Evolutionary conservation across 2,888 invertebrate species (phyloP), one percentile per base, ranked within the genome.

Genomic region (Stenodera caucasica): DNA sequence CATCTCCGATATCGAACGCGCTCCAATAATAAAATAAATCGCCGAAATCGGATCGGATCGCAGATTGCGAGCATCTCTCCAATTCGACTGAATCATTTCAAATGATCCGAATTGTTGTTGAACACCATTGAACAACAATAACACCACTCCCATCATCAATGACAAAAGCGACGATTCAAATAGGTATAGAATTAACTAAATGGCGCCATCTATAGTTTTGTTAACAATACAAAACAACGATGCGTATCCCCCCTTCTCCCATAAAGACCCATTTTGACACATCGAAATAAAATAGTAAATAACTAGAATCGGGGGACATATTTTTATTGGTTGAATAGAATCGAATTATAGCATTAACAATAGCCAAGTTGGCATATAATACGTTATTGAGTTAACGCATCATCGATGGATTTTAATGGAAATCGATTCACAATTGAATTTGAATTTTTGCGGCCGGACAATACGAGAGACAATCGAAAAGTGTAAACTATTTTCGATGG

Each of bases 141-240:
- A 64, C 60, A 55, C 55, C 64, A 55, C n/a, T n/a, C n/a, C n/a
- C n/a, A n/a, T n/a, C n/a, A n/a, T n/a, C n/a, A n/a, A n/a, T n/a
- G n/a, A 61, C 61, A 66, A 66, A 68, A 63, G 66, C 57, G 65
- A 67, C 69, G 63, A 67, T 69, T 67, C 67, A 68, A 69, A 67
- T 68, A 67, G 57, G 64, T 58, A 61, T 62, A 61, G 65, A 57
- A 60, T 61, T 63, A 62, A 64, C 61, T 60, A 63, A 63, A 63
- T 58, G 61, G 67, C 67, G 68, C 67, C 68, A 68, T 68, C 62
- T 60, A 62, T 53, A 58, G 54, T 55, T 57, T 54, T 55, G 63
- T 60, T 61, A 61, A 66, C 64, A 66, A 62, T n/a, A n/a, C 60
- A 66, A 63, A 67, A 67, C 62, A 64, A 60, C 60, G 61, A 55